A percentile compares a stretch with the other conserved stretches of the same genome.
Evolutionary conservation across 2,888 invertebrate genomes (phyloP).

Genomic region (Balanococcus diminutus): DNA sequence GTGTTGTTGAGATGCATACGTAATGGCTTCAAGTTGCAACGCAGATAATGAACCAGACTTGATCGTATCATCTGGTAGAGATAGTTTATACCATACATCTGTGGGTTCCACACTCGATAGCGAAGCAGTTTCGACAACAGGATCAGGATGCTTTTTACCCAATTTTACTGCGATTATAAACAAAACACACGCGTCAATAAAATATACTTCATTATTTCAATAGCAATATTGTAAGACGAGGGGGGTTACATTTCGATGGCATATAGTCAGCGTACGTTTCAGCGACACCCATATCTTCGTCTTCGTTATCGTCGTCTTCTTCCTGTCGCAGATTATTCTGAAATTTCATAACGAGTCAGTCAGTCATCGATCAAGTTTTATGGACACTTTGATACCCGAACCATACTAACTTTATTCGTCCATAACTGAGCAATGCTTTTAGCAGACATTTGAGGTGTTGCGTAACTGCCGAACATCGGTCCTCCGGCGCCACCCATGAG

Average conservation of each 20-base stretch:
- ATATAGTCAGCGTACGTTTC: slow-evolving; percentile 99
- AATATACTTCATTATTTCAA: not conserved
- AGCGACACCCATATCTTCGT: slow-evolving; percentile 87
- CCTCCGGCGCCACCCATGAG: slow-evolving; percentile 61
- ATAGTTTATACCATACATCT: slow-evolving; percentile 85
- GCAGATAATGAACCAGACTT: slow-evolving; percentile 88
- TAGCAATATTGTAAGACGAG: slow-evolving; percentile 51
- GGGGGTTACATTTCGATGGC: slow-evolving; percentile 91
- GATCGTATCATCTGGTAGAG: slow-evolving; percentile 83
- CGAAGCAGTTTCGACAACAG: slow-evolving; percentile 98
- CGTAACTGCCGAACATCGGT: slow-evolving; percentile 62
- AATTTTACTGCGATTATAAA: slow-evolving; percentile 73
- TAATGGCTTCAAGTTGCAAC: slow-evolving; percentile 94
- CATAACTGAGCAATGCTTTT: slow-evolving; percentile 57
- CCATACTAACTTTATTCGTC: slow-evolving; percentile 58
- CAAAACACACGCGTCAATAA: not conserved
- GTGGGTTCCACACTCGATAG: slow-evolving; percentile 94
- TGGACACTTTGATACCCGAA: not conserved
- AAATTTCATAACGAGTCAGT: not conserved
- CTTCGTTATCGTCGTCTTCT: slow-evolving; percentile 60
- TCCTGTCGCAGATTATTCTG: slow-evolving; percentile 50
- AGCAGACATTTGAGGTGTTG: slow-evolving; percentile 60
- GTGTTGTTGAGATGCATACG: slow-evolving; percentile 97
- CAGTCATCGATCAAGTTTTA: not conserved
- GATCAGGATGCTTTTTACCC: slow-evolving; percentile 96